A percentile compares a stretch with the other conserved stretches of the same genome.
These are phyloP conservation scores for Choristoneura fumiferana DNA, from an alignment of 1,140 invertebrate genomes.

Conservation along the genomic window DNA sequence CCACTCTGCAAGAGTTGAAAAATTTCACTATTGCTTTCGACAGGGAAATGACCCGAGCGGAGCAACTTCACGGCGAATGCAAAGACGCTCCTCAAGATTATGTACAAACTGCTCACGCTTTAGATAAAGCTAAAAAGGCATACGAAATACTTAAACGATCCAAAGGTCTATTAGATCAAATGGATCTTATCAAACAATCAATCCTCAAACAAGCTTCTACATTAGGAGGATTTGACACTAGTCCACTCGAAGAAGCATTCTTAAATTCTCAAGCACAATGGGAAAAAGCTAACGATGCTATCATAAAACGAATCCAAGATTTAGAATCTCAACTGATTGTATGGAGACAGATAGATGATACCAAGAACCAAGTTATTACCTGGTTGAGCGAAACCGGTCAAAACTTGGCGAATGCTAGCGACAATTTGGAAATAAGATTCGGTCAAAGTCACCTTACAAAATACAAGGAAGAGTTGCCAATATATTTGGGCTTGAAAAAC, in stretches of 20 bases:
- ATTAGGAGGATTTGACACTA: constrained; percentile 85
- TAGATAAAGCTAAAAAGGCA: constrained; percentile 87
- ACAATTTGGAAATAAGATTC: constrained; percentile 89
- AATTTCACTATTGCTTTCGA: constrained; percentile 85
- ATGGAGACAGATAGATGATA: constrained; percentile 94
- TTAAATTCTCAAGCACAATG: constrained; percentile 83
- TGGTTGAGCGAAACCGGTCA: constrained; percentile 92
- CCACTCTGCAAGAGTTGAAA: constrained; percentile 86
- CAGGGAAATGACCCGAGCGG: constrained; percentile 83
- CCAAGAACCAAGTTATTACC: constrained; percentile 88
- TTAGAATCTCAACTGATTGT: constrained; percentile 93
- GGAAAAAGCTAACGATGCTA: constrained; percentile 85
- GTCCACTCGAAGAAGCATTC: constrained; percentile 82
- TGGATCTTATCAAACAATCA: constrained; percentile 85
- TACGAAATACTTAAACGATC: constrained; percentile 86
- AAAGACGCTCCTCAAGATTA: constrained; percentile 83
- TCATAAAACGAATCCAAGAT: constrained; percentile 85
- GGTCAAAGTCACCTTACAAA: constrained; percentile 87
- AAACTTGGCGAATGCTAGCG: constrained; percentile 85
- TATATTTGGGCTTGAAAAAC: constrained; percentile 86
- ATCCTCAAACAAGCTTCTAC: constrained; percentile 86
- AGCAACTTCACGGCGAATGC: constrained; percentile 79
- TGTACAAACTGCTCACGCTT: constrained; percentile 80
- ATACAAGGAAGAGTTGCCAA: constrained; percentile 92
- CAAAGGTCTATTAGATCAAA: constrained; percentile 86